Percentiles rank a stretch among this genome's conserved stretches.
These are phyloP conservation scores for Dasypogon diadema DNA, from an alignment of 2,888 invertebrate species.

Conservation along the genomic window DNA sequence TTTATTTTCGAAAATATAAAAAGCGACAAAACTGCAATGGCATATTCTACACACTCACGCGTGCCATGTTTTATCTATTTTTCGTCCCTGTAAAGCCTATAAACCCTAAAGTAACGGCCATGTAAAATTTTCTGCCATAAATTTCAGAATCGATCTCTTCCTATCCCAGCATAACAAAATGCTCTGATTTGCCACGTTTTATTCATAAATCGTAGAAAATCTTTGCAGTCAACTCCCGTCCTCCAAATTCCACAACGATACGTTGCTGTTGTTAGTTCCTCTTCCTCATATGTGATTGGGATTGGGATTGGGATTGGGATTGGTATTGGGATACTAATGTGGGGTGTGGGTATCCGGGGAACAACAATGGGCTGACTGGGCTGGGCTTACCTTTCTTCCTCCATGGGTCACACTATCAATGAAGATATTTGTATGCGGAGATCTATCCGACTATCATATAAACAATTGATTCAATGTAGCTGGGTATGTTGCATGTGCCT, in stretches of 20 bases:
- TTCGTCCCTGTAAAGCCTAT: constrained; percentile 23
- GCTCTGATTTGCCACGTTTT: constrained; percentile 49
- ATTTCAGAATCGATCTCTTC: constrained; percentile 41
- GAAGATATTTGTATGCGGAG: constrained; percentile 46
- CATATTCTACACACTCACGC: background rate
- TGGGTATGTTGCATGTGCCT: constrained; percentile 19
- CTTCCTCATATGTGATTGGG: background rate
- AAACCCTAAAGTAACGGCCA: constrained; percentile 46
- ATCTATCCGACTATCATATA: constrained; percentile 44
- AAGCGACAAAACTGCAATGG: background rate
- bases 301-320: background rate
- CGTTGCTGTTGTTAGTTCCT: background rate
- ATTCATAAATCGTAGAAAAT: constrained; percentile 48
- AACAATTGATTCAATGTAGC: constrained; percentile 44
- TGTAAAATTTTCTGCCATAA: constrained; percentile 48
- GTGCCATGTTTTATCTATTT: background rate
- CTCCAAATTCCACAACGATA: background rate
- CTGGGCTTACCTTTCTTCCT: background rate
- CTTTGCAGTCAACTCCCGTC: constrained; percentile 1
- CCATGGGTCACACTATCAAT: constrained; percentile 44
- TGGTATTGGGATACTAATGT: background rate
- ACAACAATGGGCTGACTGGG: background rate
- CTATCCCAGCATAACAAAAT: constrained; percentile 17
- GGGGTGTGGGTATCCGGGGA: too few relatives aligned
- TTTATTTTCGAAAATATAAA: background rate